These are phyloP conservation scores for Augiades crinisus DNA, from an alignment of 2,888 invertebrate genomes.

Conservation along the genomic window DNA sequence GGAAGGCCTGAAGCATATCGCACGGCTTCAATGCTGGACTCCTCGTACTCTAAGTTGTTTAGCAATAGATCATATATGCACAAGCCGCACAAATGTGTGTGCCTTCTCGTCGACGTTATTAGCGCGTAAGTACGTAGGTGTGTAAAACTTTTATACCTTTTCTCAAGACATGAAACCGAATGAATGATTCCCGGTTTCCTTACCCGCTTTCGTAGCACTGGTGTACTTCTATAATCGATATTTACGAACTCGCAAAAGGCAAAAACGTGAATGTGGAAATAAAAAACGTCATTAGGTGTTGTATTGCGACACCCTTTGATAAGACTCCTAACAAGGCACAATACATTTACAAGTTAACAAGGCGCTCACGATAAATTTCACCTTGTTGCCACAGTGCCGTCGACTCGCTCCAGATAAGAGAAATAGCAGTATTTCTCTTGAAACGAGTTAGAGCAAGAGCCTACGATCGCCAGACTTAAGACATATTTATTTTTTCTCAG, in stretches of 20 bases:
- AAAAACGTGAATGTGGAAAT: neutral
- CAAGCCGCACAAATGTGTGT: no score
- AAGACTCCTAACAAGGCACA: constrained; percentile 54
- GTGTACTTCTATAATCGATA: neutral
- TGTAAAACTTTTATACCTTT: no score
- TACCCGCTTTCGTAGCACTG: neutral
- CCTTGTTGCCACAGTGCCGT: constrained; percentile 36
- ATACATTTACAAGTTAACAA: constrained; percentile 67
- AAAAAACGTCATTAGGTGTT: constrained; percentile 21
- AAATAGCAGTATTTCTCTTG: constrained; percentile 44
- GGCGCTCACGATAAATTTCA: constrained; percentile 55
- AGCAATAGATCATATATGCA: no score
- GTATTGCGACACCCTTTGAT: constrained; percentile 37
- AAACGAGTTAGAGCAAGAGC: no score
- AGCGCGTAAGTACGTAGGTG: no score
- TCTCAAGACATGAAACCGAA: neutral
- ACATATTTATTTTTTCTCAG: no score
- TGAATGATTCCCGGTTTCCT: neutral
- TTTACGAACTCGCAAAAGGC: neutral
- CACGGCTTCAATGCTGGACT: no score
- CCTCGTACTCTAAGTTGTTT: no score
- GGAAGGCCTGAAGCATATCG: no score
- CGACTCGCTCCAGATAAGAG: constrained; percentile 38
- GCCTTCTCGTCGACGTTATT: no score
- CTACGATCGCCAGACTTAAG: no score